Conservation (phyloP, 1,140 invertebrate species). For the Teleopsis dalmanni region DNA sequence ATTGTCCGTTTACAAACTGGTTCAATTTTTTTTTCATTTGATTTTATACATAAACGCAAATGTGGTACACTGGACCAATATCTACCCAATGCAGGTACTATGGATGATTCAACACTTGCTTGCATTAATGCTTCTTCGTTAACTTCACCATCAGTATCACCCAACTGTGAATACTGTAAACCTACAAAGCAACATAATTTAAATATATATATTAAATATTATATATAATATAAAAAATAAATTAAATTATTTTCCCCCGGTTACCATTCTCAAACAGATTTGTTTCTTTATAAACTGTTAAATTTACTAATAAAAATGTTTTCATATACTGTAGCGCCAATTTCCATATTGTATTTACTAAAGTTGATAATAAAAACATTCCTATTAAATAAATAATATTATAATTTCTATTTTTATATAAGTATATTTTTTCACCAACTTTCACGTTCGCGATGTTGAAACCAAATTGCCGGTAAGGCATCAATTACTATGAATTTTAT, state of each 20-base stretch:
- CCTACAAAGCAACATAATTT: background rate
- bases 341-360: no score
- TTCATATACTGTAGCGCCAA: no score
- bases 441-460: slow-evolving; percentile 13
- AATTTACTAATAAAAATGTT: no score
- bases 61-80: slow-evolving; percentile 5
- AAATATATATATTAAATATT: no score
- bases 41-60: slow-evolving; percentile 9
- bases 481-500: slow-evolving; percentile 29
- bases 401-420: background rate
- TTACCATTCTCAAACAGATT: no score
- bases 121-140: slow-evolving; percentile 7
- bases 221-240: background rate
- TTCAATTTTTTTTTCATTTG: background rate
- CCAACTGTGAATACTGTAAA: background rate
- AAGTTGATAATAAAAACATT: no score
- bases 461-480: slow-evolving; percentile 23
- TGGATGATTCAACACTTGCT: no score
- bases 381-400: no score
- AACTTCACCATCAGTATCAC: slow-evolving; percentile 8
- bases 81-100: slow-evolving; percentile 12
- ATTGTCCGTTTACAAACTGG: slow-evolving; percentile 19
- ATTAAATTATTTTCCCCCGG: no score
- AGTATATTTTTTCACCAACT: slow-evolving; percentile 7
- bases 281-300: no score